A percentile compares a stretch with the other conserved stretches of the same genome.
phyloP scores from a whole-genome alignment of 2,113 vertebrate genomes.

The Notechis scutatus region DNA sequence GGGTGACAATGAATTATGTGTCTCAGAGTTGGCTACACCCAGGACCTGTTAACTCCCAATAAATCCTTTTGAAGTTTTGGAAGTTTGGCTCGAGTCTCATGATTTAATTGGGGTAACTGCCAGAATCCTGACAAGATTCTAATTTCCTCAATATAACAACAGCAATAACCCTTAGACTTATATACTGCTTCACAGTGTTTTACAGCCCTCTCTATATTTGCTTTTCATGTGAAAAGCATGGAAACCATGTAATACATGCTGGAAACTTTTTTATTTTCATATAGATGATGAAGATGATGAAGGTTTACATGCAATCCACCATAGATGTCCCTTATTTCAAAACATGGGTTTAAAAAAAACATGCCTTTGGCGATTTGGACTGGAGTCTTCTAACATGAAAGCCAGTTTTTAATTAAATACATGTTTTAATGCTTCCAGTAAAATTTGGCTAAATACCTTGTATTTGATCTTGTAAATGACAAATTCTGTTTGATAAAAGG shows the following conservation, averaged over 20 bases:
- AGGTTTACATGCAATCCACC: background rate
- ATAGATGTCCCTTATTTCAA: background rate
- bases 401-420: background rate
- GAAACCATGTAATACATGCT: background rate
- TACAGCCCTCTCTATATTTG: background rate
- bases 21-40: too few species aligned
- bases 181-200: too few species aligned
- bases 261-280: background rate
- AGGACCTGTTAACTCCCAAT: too few species aligned
- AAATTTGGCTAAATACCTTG: fast-evolving
- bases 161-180: too few species aligned
- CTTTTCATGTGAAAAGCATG: background rate
- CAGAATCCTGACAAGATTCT: too few species aligned
- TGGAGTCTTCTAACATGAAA: background rate
- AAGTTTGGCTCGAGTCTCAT: too few species aligned
- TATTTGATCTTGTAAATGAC: background rate
- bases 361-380: background rate
- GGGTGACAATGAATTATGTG: too few species aligned
- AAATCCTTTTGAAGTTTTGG: too few species aligned
- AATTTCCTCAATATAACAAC: background rate
- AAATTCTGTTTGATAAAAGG: background rate
- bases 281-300: fast-evolving
- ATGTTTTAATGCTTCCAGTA: background rate
- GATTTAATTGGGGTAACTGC: too few species aligned
- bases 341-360: background rate